Evolutionary conservation across 64 coral and sea anemone species (phyloP), one percentile per base, ranked within the genome.

Genomic region (Montipora cactus): DNA sequence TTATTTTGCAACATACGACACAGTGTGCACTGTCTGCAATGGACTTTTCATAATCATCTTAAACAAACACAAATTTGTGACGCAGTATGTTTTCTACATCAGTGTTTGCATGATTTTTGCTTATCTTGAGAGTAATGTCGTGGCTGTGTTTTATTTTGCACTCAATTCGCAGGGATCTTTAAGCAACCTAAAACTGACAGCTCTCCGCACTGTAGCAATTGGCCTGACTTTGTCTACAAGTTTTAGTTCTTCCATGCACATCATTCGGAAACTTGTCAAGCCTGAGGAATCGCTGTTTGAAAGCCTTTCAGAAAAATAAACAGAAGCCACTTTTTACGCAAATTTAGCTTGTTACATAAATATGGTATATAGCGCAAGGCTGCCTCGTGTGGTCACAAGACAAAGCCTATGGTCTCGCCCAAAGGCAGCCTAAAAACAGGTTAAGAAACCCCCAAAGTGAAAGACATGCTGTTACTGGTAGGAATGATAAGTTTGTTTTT

Each of bases 31-130:
- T 16, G 55, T 68, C 50, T 79, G 83, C 49, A 93, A 93, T 71
- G n/a, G 25, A 8, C 13, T 93, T 48, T 93, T 93, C 15, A 49
- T 93, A 68, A 67, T 93, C 22, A 71, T 88, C 55, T 75, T 93
- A 28, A 88, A 93, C 47, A 93, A 74, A 61, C 81, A 93, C 59
- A 52, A 44, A 8, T 2, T 9, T 61, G 67, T 76, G 47, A 88
- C 91, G 50, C 5, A 77, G 1, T 93, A 87, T 88, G 76, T 88
- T 20, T 88, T 93, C 20, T 88, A 88, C 64, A 19, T 49, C 59
- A 79, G 91, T 59, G 61, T 93, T 44, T 93, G 83, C 47, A 93
- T 93, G 84, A 55, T 93, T 23, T 87, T 58, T 79, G 91, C 91
- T 51, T 87, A 93, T 13, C 52, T 93, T 16, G 81, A 93, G 52